A percentile compares a stretch with the other conserved stretches of the same genome.
Conservation (phyloP, 2,888 invertebrate genomes). For the Mesochorus sp. region DNA sequence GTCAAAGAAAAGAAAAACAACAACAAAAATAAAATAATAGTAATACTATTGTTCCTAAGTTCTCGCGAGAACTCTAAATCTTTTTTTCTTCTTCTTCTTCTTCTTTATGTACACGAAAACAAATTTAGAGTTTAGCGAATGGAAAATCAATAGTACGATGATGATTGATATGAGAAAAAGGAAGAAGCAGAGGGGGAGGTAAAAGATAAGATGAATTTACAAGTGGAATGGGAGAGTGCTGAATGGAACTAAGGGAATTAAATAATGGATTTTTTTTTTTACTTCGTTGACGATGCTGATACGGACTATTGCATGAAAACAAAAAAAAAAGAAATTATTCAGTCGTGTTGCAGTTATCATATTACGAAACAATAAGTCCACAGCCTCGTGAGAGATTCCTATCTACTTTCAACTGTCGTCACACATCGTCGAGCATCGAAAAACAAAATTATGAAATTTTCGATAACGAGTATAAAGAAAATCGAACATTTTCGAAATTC, state of each 20-base stretch:
- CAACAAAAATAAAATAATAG: conserved; percentile 11
- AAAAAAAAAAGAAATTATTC: conserved; percentile 48
- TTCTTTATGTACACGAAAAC: neutral
- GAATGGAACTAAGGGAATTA: neutral
- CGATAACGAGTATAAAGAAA: neutral
- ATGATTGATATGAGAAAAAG: conserved; percentile 19
- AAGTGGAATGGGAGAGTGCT: neutral
- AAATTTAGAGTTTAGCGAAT: conserved; percentile 8
- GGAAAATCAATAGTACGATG: conserved; percentile 8
- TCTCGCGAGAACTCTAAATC: neutral
- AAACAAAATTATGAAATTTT: neutral
- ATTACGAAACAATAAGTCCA: conserved; percentile 38
- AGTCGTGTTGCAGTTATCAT: conserved; percentile 48
- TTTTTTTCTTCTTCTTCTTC: neutral
- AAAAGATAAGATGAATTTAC: conserved; percentile 15
- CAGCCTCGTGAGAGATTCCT: conserved; percentile 47
- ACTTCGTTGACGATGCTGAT: conserved; percentile 36
- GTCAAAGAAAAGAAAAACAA: conserved; percentile 13
- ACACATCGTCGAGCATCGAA: neutral
- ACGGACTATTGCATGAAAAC: conserved; percentile 38
- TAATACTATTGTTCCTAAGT: conserved; percentile 25
- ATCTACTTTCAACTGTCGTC: conserved; percentile 48
- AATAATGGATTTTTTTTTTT: conserved; percentile 43
- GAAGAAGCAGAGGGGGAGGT: conserved; percentile 5
- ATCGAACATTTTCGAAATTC: conserved; percentile 4